Evolutionary conservation across 2,113 vertebrate genomes (phyloP).

Genomic region (Glaucidium brasilianum): DNA sequence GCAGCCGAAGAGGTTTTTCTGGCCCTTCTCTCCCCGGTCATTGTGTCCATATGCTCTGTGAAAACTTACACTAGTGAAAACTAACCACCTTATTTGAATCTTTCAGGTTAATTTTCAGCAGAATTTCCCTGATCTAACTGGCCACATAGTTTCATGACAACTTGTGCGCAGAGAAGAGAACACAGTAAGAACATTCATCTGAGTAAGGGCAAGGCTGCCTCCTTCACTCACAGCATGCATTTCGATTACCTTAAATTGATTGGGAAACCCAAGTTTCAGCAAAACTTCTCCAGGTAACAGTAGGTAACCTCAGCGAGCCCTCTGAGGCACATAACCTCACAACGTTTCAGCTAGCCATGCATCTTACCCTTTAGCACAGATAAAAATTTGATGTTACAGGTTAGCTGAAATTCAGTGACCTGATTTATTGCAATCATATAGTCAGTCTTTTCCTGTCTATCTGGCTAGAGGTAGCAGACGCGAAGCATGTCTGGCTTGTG

Average conservation of each 20-base stretch:
- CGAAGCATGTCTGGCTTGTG: background rate
- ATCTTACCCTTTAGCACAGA: background rate
- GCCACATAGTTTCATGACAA: background rate
- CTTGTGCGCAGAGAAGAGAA: background rate
- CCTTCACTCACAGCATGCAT: rapidly evolving
- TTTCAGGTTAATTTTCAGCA: constrained; percentile 18
- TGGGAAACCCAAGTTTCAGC: background rate
- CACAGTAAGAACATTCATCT: background rate
- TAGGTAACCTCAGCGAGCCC: background rate
- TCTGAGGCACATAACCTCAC: rapidly evolving
- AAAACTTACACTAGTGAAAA: background rate
- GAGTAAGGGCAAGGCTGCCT: background rate
- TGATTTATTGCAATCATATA: background rate
- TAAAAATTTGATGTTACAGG: background rate
- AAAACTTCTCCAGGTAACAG: background rate
- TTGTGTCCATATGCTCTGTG: background rate
- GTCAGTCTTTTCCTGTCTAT: background rate
- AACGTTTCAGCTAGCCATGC: background rate
- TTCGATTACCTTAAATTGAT: background rate
- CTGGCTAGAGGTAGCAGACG: background rate
- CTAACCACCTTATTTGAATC: background rate
- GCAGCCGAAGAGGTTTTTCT: background rate
- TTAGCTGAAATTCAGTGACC: background rate
- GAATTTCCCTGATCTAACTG: background rate
- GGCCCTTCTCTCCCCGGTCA: background rate